These are phyloP conservation scores for Actenoides hombroni DNA, from an alignment of 2,113 vertebrate genomes.

Conservation along the genomic window DNA sequence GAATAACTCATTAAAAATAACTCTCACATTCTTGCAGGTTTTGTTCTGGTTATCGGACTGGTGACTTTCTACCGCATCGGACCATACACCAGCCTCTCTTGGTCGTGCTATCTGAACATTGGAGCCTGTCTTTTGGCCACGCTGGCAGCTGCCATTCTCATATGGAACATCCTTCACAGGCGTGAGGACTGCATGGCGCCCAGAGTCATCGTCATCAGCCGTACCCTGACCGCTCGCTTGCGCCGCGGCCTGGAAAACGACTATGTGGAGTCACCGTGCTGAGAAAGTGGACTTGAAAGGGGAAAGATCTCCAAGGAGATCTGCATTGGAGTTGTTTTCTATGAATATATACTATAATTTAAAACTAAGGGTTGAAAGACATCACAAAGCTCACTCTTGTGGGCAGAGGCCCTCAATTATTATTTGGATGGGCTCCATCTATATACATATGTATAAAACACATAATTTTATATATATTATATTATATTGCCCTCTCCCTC, in stretches of 20 bases:
- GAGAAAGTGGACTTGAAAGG: slow-evolving; percentile 34
- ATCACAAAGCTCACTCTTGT: neutral
- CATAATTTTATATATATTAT: slow-evolving; percentile 36
- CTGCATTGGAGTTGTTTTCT: neutral
- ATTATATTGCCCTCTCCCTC: slow-evolving; percentile 18
- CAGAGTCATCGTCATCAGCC: slow-evolving; percentile 91
- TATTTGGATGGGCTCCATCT: slow-evolving; percentile 47
- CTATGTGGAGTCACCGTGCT: slow-evolving; percentile 96
- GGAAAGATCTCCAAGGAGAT: neutral
- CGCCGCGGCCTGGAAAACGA: slow-evolving; percentile 90
- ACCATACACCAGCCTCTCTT: slow-evolving; percentile 90
- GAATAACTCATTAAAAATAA: neutral
- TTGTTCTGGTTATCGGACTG: slow-evolving; percentile 93
- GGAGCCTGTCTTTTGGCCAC: slow-evolving; percentile 93
- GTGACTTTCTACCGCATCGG: slow-evolving; percentile 97
- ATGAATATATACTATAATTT: slow-evolving; percentile 23
- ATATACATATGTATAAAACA: slow-evolving; percentile 61
- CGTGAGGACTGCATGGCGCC: slow-evolving; percentile 92
- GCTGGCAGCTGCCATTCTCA: slow-evolving; percentile 91
- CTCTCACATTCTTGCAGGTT: slow-evolving; percentile 77
- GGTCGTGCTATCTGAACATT: slow-evolving; percentile 97
- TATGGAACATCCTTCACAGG: slow-evolving; percentile 97
- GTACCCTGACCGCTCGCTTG: slow-evolving; percentile 83
- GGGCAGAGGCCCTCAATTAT: slow-evolving; percentile 9
- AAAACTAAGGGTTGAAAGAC: slow-evolving; percentile 33